phyloP scores from a whole-genome alignment of 2,888 invertebrate genomes.

The Noctua janthina region DNA sequence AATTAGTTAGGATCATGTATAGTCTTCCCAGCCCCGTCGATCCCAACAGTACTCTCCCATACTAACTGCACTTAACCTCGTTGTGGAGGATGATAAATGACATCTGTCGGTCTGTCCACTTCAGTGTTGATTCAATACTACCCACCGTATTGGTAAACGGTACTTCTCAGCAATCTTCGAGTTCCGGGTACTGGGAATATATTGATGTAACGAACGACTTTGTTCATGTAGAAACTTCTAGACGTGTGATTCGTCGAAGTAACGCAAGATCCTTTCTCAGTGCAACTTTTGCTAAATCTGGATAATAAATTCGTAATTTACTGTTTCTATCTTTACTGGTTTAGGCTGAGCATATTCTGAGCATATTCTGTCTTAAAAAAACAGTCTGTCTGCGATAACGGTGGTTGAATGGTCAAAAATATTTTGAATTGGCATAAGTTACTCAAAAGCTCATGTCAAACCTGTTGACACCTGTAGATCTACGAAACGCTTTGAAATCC shows the following conservation, averaged over 20 bases:
- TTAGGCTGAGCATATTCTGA: no score
- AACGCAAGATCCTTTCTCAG: not conserved
- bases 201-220: not conserved
- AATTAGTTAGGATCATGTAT: not conserved
- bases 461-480: no score
- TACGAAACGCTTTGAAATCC: no score
- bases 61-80: slow-evolving; percentile 53
- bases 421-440: no score
- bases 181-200: slow-evolving; percentile 44
- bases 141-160: slow-evolving; percentile 47
- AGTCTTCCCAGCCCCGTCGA: not conserved
- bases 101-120: slow-evolving; percentile 49
- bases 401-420: no score
- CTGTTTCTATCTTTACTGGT: no score
- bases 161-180: slow-evolving; percentile 32
- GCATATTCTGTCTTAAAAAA: no score
- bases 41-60: slow-evolving; percentile 32
- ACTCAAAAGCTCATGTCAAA: no score
- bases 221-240: not conserved
- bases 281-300: no score
- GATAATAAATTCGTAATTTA: not conserved
- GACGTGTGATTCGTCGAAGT: not conserved
- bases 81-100: slow-evolving; percentile 54
- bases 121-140: slow-evolving; percentile 43
- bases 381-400: no score